A percentile compares a stretch with the other conserved stretches of the same genome.
Conservation (phyloP, 1,140 invertebrate genomes). For the Tachypleus tridentatus region DNA sequence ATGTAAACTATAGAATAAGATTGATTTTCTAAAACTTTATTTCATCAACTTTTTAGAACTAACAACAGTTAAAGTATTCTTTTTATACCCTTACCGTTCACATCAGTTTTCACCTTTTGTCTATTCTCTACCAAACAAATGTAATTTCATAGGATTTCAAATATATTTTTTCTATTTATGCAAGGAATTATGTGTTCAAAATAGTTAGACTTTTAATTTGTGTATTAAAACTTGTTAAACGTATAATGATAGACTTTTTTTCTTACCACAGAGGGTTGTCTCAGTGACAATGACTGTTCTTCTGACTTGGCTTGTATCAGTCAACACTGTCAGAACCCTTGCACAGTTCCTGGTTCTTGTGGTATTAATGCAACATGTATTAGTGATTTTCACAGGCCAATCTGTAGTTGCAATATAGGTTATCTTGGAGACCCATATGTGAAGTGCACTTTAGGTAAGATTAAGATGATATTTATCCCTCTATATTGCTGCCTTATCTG, state of each 20-base stretch:
- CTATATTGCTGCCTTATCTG: not conserved
- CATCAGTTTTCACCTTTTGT: too few species aligned
- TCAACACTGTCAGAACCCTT: conserved; percentile 73
- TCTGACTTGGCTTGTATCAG: conserved; percentile 69
- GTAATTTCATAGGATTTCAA: not conserved
- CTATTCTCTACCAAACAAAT: not conserved
- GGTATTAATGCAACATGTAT: conserved; percentile 58
- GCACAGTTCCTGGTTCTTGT: conserved; percentile 48
- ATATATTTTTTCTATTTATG: not conserved
- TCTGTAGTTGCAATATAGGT: conserved; percentile 66
- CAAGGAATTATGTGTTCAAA: not conserved
- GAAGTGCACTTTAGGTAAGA: conserved; percentile 52
- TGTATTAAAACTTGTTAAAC: too few species aligned
- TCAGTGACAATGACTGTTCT: conserved; percentile 75
- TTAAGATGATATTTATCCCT: not conserved
- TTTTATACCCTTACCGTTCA: too few species aligned
- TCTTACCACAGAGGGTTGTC: conserved; percentile 46
- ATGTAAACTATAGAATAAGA: too few species aligned
- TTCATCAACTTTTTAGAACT: too few species aligned
- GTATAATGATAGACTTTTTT: too few species aligned
- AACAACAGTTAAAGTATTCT: too few species aligned
- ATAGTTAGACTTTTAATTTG: too few species aligned
- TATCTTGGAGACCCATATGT: conserved; percentile 63
- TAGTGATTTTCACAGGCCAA: conserved; percentile 55
- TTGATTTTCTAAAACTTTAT: not conserved